Evolutionary conservation across 2,888 invertebrate species (phyloP).

Genomic region (Ernsta delagoae): DNA sequence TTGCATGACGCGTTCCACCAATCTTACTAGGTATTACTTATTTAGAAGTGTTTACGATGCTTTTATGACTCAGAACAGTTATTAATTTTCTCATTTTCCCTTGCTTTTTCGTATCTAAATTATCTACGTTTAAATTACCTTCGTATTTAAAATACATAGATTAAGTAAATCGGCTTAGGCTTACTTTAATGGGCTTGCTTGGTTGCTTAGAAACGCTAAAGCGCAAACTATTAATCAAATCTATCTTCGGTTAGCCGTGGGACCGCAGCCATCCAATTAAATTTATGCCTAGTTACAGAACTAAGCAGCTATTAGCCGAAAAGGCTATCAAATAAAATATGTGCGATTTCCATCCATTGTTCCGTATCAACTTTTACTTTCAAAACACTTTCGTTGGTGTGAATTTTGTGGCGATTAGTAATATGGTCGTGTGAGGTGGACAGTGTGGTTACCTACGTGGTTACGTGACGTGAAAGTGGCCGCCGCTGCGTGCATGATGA

Average conservation of each 20-base stretch:
- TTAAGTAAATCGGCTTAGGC: no score
- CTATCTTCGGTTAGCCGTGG: slow-evolving; percentile 8
- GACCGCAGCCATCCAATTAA: slow-evolving; percentile 8
- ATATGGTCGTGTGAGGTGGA: slow-evolving; percentile 28
- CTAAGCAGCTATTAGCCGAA: slow-evolving; percentile 26
- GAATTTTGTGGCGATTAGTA: slow-evolving; percentile 35
- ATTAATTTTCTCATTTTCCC: no score
- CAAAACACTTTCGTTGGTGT: slow-evolving; percentile 36
- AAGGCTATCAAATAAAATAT: slow-evolving; percentile 17
- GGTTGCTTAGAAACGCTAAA: no score
- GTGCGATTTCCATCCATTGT: slow-evolving; percentile 32
- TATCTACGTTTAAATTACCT: no score
- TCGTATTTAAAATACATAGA: no score
- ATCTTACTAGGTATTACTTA: no score
- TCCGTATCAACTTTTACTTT: slow-evolving; percentile 37
- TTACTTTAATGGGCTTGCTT: no score
- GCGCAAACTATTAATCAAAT: no score
- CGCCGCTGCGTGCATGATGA: slow-evolving; percentile 39
- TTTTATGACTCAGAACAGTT: no score
- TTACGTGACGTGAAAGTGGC: slow-evolving; percentile 37
- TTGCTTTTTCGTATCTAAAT: no score
- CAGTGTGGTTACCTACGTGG: background rate
- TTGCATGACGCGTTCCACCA: no score
- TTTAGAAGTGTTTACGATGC: no score
- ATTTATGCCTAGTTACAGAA: slow-evolving; percentile 23